Percentiles rank a stretch among this genome's conserved stretches.
These are phyloP conservation scores for Rotaria socialis DNA, from an alignment of 2,888 invertebrate genomes.

Conservation along the genomic window DNA sequence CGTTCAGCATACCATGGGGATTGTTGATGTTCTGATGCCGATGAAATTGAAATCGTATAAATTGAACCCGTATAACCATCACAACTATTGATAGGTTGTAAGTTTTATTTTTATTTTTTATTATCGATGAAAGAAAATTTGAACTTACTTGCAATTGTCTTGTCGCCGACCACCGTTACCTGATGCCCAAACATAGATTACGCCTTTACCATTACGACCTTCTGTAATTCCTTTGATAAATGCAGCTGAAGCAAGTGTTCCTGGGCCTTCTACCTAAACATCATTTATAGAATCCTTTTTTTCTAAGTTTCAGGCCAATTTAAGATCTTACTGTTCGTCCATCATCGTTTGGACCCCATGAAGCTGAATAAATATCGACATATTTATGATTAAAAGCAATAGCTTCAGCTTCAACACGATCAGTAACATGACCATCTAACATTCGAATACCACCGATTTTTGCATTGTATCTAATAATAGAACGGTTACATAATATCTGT, in stretches of 20 bases:
- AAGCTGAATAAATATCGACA: slow-evolving; percentile 57
- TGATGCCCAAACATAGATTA: slow-evolving; percentile 80
- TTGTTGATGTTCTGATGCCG: slow-evolving; percentile 53
- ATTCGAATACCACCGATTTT: slow-evolving; percentile 67
- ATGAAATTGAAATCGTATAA: slow-evolving; percentile 78
- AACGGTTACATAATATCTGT: background rate
- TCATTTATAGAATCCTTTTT: background rate
- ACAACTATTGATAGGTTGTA: slow-evolving; percentile 60
- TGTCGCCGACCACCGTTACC: slow-evolving; percentile 68
- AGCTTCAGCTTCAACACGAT: slow-evolving; percentile 55
- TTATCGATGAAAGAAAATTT: background rate
- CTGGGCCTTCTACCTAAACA: slow-evolving; percentile 72
- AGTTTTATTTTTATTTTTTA: background rate
- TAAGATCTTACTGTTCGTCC: slow-evolving; percentile 66
- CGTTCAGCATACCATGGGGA: slow-evolving; percentile 86
- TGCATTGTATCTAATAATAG: slow-evolving; percentile 64
- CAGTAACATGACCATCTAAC: slow-evolving; percentile 57
- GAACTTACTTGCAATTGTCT: slow-evolving; percentile 44
- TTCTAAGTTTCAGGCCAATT: too few species aligned
- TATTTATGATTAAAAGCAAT: slow-evolving; percentile 52
- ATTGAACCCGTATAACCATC: slow-evolving; percentile 81
- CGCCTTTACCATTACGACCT: slow-evolving; percentile 70
- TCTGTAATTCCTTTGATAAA: slow-evolving; percentile 70
- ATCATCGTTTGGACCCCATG: slow-evolving; percentile 77
- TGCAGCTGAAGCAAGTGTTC: slow-evolving; percentile 71